Evolutionary conservation across 2,888 invertebrate species (phyloP), one percentile per base, ranked within the genome.

Genomic region (Bellardia bayeri): DNA sequence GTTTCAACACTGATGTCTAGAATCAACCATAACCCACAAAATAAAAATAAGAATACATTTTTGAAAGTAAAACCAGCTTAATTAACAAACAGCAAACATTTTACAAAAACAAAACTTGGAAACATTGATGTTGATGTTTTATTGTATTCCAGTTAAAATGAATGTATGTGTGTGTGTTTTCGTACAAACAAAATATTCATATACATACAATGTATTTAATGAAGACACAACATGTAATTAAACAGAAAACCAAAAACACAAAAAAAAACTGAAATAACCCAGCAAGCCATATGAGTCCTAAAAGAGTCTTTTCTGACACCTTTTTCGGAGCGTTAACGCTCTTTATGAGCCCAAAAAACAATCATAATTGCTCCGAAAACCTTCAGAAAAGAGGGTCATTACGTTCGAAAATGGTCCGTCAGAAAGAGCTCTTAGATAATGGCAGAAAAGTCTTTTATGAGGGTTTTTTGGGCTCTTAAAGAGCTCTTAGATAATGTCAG

Each of bases 181-280:
- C 8, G 7, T 30, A 8, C 16, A 9, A 49, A 84, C 61, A 45
- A 80, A 79, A 85, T 79, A 80, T 63, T 76, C 82, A 83, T 85
- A 80, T 23, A 23, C 23, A 23, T 23, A 23, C 1, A 23, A 23
- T 23, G 1, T 82, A 84, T 85, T 87, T 85, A 87, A 85, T 87
- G 85, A 85, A 87, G 85, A 87, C 82, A 85, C 87, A 85, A 82
- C 87, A 82, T 87, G 87, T 85, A 85, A 87, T 87, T 87, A 87
- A 87, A 84, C 69, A 82, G 54, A 79, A 86, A 49, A 69, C 9
- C 42, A 56, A 78, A 86, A 66, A 30, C 30, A 37, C 49, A 68
- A 16, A 42, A 54, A 66, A n/a, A 54, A 40, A 37, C 64, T 56
- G 64, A 49, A 58, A 69, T 58, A 68, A 56, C 68, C n/a, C n/a